These are phyloP conservation scores for Mesoclemmys tuberculata DNA, from an alignment of 2,113 vertebrate genomes.

Conservation along the genomic window DNA sequence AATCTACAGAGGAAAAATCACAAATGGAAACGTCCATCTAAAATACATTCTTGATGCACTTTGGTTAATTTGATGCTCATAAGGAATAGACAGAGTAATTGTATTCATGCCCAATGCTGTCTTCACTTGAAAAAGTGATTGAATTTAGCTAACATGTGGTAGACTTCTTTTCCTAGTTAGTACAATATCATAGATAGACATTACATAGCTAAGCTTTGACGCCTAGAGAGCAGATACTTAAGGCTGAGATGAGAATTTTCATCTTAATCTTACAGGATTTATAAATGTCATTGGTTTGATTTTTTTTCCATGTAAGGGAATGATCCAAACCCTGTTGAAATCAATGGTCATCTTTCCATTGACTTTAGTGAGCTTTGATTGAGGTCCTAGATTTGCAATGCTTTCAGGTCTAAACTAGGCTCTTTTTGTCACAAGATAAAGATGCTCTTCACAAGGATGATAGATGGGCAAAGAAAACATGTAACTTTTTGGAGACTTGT, in stretches of 20 bases:
- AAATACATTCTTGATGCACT: fast-evolving
- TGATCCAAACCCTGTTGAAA: neutral
- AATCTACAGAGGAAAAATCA: neutral
- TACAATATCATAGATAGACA: neutral
- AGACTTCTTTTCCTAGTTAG: neutral
- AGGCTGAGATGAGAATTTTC: neutral
- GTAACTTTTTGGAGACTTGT: fast-evolving
- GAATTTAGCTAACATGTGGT: neutral
- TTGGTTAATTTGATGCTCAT: neutral
- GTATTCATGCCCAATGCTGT: neutral
- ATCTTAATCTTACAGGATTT: neutral
- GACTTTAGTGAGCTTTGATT: neutral
- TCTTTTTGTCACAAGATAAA: neutral
- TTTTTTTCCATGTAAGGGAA: neutral
- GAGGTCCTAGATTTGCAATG: neutral
- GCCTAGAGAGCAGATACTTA: neutral
- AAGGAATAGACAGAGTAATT: neutral
- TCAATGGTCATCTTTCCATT: neutral
- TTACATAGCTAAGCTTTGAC: neutral
- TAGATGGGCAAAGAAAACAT: neutral
- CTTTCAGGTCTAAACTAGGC: neutral
- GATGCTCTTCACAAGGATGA: fast-evolving
- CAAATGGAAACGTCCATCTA: neutral
- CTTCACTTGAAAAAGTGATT: neutral
- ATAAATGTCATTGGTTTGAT: fast-evolving